Conservation (phyloP, 2,888 invertebrate genomes). For the Eristalis arbustorum region DNA sequence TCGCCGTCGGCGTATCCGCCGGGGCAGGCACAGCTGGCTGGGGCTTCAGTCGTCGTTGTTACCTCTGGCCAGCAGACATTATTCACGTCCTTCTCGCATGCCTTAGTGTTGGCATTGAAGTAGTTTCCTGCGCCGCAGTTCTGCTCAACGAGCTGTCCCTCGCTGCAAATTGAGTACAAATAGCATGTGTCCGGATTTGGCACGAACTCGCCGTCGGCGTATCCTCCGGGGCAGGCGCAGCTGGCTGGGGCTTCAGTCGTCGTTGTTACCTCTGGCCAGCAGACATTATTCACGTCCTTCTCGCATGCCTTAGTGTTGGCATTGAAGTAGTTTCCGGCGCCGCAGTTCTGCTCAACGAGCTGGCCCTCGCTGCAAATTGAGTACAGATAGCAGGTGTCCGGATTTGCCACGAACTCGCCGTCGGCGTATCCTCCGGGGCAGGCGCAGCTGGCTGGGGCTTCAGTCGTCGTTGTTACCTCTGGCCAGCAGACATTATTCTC, state of each 20-base stretch:
- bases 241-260: neutral
- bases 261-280: slow-evolving; percentile 35
- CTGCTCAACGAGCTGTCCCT: slow-evolving; percentile 10
- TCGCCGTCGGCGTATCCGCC: neutral
- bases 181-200: neutral
- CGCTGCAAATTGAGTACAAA: slow-evolving; percentile 22
- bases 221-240: slow-evolving; percentile 28
- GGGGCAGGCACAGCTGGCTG: neutral
- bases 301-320: neutral
- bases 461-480: neutral
- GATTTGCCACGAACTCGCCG: slow-evolving; percentile 6
- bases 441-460: neutral
- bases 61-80: slow-evolving; percentile 34
- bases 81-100: slow-evolving; percentile 2
- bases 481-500: slow-evolving; percentile 42
- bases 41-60: neutral
- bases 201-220: slow-evolving; percentile 24
- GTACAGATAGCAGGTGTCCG: slow-evolving; percentile 9
- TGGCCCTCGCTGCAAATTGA: slow-evolving; percentile 32
- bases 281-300: slow-evolving; percentile 15
- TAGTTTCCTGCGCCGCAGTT: slow-evolving; percentile 36
- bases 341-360: slow-evolving; percentile 17
- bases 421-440: slow-evolving; percentile 31
- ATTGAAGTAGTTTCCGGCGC: slow-evolving; percentile 30
- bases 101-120: slow-evolving; percentile 5